Evolutionary conservation across 2,888 invertebrate species (phyloP).

Genomic region (Lottia gigantea): DNA sequence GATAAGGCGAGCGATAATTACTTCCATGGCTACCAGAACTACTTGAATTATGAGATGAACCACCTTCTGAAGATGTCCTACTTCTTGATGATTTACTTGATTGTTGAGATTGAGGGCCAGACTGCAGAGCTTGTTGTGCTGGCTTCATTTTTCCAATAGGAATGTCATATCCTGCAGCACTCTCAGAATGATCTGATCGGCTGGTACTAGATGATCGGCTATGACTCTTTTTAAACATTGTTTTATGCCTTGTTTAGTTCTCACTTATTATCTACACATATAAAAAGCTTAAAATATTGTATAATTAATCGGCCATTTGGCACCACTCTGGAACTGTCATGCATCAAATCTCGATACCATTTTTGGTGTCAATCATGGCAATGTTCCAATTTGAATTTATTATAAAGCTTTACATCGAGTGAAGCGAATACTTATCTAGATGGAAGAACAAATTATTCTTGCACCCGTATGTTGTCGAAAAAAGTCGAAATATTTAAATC

Average conservation of each 20-base stretch:
- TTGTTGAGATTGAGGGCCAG: not conserved
- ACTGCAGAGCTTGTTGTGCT: not conserved
- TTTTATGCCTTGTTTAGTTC: not conserved
- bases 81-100: not conserved
- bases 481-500: no score
- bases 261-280: not conserved
- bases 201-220: not conserved
- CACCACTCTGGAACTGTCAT: no score
- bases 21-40: not conserved
- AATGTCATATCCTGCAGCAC: not conserved
- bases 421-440: no score
- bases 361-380: no score
- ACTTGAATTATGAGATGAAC: slow-evolving; percentile 2
- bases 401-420: no score
- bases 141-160: slow-evolving; percentile 8
- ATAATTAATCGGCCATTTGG: no score
- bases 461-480: no score
- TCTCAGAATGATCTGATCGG: not conserved
- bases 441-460: no score
- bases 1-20: not conserved
- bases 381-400: no score
- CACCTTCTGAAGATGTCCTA: not conserved
- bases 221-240: slow-evolving; percentile 1
- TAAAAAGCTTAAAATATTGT: not conserved
- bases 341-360: no score